phyloP scores from a whole-genome alignment of 2,888 invertebrate genomes.

The Harpagoxenus sublaevis region DNA sequence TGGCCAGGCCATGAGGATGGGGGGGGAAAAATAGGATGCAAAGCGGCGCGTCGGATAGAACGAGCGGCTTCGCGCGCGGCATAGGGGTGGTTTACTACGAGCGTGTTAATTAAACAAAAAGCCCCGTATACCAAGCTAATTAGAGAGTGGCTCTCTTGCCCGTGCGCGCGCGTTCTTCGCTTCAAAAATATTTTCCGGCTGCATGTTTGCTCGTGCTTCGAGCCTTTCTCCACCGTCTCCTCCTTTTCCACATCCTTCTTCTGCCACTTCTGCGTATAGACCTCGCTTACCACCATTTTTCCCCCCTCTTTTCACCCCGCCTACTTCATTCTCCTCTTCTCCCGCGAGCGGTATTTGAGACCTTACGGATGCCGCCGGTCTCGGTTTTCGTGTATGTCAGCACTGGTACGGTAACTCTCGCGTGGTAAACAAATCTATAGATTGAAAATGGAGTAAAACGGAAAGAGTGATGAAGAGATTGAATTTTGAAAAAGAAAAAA shows the following conservation, averaged over 20 bases:
- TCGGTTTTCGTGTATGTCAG: slow-evolving; percentile 33
- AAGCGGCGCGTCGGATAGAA: slow-evolving; percentile 54
- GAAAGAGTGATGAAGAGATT: neutral
- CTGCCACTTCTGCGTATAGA: slow-evolving; percentile 38
- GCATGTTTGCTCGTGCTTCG: slow-evolving; percentile 52
- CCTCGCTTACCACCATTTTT: slow-evolving; percentile 59
- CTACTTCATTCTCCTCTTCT: slow-evolving; percentile 53
- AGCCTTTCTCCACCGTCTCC: slow-evolving; percentile 58
- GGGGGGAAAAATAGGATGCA: slow-evolving; percentile 37
- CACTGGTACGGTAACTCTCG: slow-evolving; percentile 11
- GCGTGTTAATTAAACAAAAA: slow-evolving; percentile 83
- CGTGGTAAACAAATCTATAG: slow-evolving; percentile 32
- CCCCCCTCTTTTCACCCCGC: slow-evolving; percentile 22
- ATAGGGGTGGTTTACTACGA: slow-evolving; percentile 74
- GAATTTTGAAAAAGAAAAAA: slow-evolving; percentile 10
- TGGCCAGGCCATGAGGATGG: slow-evolving; percentile 14
- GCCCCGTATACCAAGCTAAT: slow-evolving; percentile 80
- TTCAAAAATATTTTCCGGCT: slow-evolving; percentile 76
- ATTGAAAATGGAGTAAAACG: slow-evolving; percentile 30
- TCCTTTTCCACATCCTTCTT: neutral
- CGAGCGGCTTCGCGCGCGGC: slow-evolving; percentile 43
- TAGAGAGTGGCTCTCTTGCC: slow-evolving; percentile 77
- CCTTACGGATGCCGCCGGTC: slow-evolving; percentile 12
- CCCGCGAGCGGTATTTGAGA: slow-evolving; percentile 10
- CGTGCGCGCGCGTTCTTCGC: slow-evolving; percentile 65